phyloP scores from a whole-genome alignment of 30 jellyfish, hydroid and myxozoan genomes.

The Hydractinia echinata region DNA sequence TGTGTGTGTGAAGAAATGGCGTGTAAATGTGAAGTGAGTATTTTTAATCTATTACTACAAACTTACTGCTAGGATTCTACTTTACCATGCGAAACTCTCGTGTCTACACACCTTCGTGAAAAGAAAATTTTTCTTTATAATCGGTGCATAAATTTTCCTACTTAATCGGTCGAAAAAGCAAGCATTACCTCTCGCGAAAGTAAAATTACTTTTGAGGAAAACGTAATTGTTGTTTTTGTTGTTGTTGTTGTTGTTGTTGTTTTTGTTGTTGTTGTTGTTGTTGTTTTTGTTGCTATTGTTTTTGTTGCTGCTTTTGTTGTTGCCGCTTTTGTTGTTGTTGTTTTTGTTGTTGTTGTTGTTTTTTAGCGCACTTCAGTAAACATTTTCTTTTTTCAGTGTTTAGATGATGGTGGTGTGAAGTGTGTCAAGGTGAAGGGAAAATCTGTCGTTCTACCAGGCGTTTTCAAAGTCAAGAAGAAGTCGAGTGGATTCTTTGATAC shows the following conservation, averaged over 20 bases:
- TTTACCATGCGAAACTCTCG: too few species aligned
- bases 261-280: neutral
- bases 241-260: neutral
- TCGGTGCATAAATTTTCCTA: too few species aligned
- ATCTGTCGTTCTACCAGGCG: neutral
- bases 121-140: too few species aligned
- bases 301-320: neutral
- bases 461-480: neutral
- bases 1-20: constrained; percentile 42
- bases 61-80: too few species aligned
- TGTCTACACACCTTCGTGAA: too few species aligned
- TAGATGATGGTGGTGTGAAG: constrained; percentile 8
- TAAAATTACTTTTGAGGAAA: too few species aligned
- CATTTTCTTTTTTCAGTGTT: neutral
- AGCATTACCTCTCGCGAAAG: too few species aligned
- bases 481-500: constrained; percentile 1
- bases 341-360: neutral
- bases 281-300: neutral
- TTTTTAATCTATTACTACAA: neutral
- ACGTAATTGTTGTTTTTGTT: too few species aligned
- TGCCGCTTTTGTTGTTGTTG: neutral
- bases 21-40: constrained; percentile 38
- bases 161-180: too few species aligned
- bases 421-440: neutral
- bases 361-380: neutral